Evolutionary conservation across 2,888 invertebrate genomes (phyloP).

Genomic region (Protula sp.): DNA sequence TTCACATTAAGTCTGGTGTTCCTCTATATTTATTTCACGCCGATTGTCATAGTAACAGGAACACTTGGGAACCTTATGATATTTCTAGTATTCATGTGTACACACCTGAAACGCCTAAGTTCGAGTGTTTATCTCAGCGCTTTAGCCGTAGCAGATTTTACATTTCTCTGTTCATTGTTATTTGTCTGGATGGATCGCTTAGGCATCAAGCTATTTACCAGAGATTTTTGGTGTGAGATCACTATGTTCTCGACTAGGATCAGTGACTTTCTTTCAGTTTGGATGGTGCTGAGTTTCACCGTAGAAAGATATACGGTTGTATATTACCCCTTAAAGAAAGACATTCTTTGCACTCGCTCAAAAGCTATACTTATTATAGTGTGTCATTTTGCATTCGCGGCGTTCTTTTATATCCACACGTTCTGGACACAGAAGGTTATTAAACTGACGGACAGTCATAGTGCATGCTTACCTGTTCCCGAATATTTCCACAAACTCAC

Average conservation of each 20-base stretch:
- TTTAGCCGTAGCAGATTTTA: not conserved
- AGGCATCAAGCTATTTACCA: not conserved
- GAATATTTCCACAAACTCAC: not conserved
- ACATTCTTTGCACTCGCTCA: not conserved
- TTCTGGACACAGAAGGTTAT: not conserved
- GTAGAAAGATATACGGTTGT: not conserved
- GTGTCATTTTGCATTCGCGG: not conserved
- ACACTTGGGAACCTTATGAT: not conserved
- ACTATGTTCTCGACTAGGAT: not conserved
- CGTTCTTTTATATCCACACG: not conserved
- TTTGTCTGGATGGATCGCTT: not conserved
- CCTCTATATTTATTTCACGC: not conserved
- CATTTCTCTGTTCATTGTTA: not conserved
- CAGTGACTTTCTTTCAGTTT: not conserved
- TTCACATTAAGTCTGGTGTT: not conserved
- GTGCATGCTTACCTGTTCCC: not conserved
- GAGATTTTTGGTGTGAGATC: not conserved
- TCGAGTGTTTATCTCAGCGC: not conserved
- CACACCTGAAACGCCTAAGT: not conserved
- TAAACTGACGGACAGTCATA: not conserved
- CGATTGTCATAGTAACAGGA: not conserved
- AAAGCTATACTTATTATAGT: not conserved
- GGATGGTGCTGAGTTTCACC: not conserved
- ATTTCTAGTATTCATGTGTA: not conserved
- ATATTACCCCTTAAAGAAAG: not conserved